Conservation (phyloP, 2,113 vertebrate genomes). For the Cyrtonyx montezumae region DNA sequence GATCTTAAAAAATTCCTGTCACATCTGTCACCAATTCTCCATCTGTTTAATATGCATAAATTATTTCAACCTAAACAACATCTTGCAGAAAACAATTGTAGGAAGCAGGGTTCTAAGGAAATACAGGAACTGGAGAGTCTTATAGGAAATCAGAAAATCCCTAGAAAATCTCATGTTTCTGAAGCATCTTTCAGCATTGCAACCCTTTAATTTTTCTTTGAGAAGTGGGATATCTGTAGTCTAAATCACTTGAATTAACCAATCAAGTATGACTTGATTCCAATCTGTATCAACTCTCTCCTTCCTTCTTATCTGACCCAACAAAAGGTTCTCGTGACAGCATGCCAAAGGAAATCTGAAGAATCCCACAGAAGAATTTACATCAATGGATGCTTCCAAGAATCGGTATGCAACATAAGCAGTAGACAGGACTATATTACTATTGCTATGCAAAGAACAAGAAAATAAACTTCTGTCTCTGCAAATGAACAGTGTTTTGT, state of each 20-base stretch:
- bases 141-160: background rate
- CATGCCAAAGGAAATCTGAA: background rate
- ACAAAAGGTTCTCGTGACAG: background rate
- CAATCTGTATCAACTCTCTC: background rate
- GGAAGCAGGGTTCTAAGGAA: background rate
- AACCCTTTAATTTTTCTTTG: background rate
- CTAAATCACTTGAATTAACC: background rate
- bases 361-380: background rate
- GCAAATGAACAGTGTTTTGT: background rate
- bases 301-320: background rate
- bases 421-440: background rate
- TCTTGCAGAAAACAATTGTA: background rate
- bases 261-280: background rate
- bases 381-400: background rate
- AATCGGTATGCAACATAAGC: background rate
- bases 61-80: background rate
- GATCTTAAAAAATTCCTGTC: background rate
- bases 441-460: background rate
- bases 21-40: background rate
- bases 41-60: background rate
- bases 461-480: background rate
- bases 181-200: background rate
- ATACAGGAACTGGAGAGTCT: background rate
- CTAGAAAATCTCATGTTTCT: background rate
- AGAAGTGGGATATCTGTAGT: background rate